Conservation (phyloP, 2,888 invertebrate genomes). For the Choreutis nemorana region DNA sequence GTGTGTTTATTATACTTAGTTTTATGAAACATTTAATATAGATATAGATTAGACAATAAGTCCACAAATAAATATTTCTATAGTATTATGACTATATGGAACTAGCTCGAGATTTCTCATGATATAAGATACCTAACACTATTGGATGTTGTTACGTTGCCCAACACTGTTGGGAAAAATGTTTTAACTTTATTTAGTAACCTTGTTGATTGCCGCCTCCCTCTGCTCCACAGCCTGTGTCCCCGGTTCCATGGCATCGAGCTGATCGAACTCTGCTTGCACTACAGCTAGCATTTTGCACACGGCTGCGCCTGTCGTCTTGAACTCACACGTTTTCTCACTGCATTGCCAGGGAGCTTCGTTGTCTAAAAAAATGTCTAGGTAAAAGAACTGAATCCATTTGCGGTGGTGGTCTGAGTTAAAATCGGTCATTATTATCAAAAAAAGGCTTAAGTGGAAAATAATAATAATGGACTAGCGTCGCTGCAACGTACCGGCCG, state of each 20-base stretch:
- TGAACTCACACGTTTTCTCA: slow-evolving; percentile 69
- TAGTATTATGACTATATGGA: too few relatives aligned
- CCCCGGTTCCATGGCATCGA: slow-evolving; percentile 67
- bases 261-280: slow-evolving; percentile 71
- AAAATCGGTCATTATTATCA: too few relatives aligned
- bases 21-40: too few relatives aligned
- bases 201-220: slow-evolving; percentile 69
- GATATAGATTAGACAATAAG: too few relatives aligned
- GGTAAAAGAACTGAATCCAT: too few relatives aligned
- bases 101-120: too few relatives aligned
- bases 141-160: not conserved
- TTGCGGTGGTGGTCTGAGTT: too few relatives aligned
- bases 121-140: not conserved
- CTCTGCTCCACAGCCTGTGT: slow-evolving; percentile 69
- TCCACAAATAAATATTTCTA: too few relatives aligned
- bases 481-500: too few relatives aligned
- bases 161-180: not conserved
- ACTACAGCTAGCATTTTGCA: slow-evolving; percentile 69
- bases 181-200: slow-evolving; percentile 11
- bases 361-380: slow-evolving; percentile 61
- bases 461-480: too few relatives aligned
- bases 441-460: too few relatives aligned
- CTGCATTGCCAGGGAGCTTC: slow-evolving; percentile 73
- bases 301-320: slow-evolving; percentile 68
- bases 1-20: too few relatives aligned